Evolutionary conservation across 2,113 vertebrate genomes (phyloP), one percentile per base, ranked within the genome.

Genomic region (Catagonus wagneri): DNA sequence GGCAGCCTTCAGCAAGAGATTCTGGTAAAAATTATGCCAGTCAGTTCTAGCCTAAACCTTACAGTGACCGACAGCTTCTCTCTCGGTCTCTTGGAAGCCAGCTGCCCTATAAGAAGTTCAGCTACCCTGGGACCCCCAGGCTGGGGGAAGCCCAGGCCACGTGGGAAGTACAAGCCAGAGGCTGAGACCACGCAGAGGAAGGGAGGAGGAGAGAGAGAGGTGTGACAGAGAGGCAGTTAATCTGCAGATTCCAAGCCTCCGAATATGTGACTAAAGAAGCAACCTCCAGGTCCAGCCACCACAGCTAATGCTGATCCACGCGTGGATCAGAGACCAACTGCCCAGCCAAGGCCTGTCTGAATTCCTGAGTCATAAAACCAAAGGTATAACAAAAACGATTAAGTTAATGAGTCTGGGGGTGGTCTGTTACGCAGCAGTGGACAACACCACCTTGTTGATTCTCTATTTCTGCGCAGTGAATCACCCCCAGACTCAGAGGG

Each of bases 11-110:
- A 89, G 29, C 60, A 50, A 72, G 39, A 76, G 50, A 50, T 76
- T 83, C 78, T 76, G 54, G 63, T 84, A 78, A 61, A 83, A 86
- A 78, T 94, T 34, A 93, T 68, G 23, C 22, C 61, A 71, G 39
- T 63, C 29, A 65, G 50, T 71, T 86, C 75, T 88, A 50, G 23
- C n/a, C 85, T 83, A 83, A 52, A 78, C 11, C 23, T 92, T 63
- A 68, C 5, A 52, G 83, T 74, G 58, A 81, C 25, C 44, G 17
- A 56, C 3, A 83, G 56, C 16, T 63, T 90, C 52, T 81, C 23
- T 36, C 44, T 80, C 3, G 1, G 58, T 87, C 13, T 83, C 29
- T 76, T 79, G 27, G 36, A 66, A 87, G 50, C 63, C 75, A 39
- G 63, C 3, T 80, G 13, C 6, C 6, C 14, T 25, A 6, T 78